Base-by-base conservation (phyloP, 2,113 vertebrate species). In the Aythya baeri region DNA sequence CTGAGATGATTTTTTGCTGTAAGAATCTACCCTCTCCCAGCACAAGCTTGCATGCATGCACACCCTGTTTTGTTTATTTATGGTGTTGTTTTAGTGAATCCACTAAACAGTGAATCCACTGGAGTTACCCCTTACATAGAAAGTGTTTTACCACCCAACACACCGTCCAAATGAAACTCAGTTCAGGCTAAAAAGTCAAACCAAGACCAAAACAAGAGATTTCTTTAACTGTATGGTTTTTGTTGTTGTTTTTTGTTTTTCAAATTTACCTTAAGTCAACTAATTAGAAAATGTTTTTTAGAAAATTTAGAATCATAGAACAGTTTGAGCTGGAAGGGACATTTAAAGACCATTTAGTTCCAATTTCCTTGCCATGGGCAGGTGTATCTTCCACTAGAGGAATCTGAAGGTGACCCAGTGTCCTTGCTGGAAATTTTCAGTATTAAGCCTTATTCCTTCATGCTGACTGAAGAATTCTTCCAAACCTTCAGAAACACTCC, bases 111-210 rank as follows among this genome's bases (percentile, higher is more conserved):
- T 18, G 55, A 75, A 88, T 36, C 46, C 31, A 36, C 7, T 38
- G 0, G 0, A 80, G 65, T 54, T 67, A 67, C 23, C 20, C 70
- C 26, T 76, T 65, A 8, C 20, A 17, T 3, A 70, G 1, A 2
- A 63, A 71, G 34, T 13, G 1, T 36, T 13, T 63, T 54, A 82
- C 4, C 16, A 9, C 20, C 31, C 70, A 92, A 71, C 27, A 65
- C 25, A 68, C 46, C 43, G 70, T 18, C n/a, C 38, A 79, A 83
- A 76, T 34, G 8, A 10, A 49, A 74, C 8, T 49, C 32, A 27
- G 2, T 32, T 92, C 29, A 87, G 44, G 26, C 22, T 83, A 29
- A 66, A 1, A 67, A 57, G 20, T 44, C 26, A 89, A 71, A 44
- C 2, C 6, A 49, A 86, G 15, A 88, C 57, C 12, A 76, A 58